Percentiles rank a stretch among this genome's conserved stretches.
Conservation (phyloP, 2,113 vertebrate species). For the Todiramphus saurophagus region DNA sequence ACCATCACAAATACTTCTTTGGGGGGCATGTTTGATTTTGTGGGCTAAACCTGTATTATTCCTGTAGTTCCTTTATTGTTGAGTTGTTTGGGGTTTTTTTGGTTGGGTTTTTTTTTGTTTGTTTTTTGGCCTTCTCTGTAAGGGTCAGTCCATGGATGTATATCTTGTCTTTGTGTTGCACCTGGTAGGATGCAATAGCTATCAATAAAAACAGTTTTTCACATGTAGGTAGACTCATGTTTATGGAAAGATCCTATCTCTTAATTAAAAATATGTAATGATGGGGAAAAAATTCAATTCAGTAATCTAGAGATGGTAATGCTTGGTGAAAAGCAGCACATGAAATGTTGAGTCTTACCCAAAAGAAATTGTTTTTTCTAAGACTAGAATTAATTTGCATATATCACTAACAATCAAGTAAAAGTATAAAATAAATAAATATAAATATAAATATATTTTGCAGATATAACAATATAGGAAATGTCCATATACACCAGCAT, state of each 20-base stretch:
- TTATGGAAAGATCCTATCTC: neutral
- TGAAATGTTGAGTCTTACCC: neutral
- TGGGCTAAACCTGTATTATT: neutral
- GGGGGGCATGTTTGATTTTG: neutral
- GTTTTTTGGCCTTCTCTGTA: neutral
- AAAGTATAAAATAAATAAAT: conserved; percentile 25
- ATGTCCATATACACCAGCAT: neutral
- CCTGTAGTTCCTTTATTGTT: neutral
- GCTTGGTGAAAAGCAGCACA: neutral
- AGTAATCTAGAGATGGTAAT: neutral
- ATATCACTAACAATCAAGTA: neutral
- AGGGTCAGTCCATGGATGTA: neutral
- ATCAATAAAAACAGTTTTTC: neutral
- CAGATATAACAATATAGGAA: neutral
- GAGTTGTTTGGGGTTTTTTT: no score
- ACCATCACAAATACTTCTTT: neutral
- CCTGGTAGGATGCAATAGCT: neutral
- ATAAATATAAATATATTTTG: neutral
- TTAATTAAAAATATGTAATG: neutral
- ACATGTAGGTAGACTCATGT: neutral
- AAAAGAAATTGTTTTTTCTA: neutral
- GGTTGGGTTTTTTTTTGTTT: neutral
- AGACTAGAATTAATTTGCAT: conserved; percentile 20
- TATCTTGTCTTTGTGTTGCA: neutral
- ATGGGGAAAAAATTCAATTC: neutral